phyloP scores from a whole-genome alignment of 2,113 vertebrate genomes.

The Lepus americanus region DNA sequence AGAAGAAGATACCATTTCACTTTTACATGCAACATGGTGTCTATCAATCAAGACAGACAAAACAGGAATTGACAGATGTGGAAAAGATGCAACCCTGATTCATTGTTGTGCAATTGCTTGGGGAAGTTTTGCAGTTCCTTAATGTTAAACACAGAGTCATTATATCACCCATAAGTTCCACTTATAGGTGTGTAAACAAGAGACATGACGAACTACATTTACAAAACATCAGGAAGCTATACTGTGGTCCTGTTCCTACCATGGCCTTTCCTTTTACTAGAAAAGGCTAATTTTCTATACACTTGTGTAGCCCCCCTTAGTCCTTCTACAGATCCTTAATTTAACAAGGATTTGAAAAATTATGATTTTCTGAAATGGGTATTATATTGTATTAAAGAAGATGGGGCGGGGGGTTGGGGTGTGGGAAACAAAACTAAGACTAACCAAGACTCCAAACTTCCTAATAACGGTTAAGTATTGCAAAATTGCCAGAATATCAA shows the following conservation, averaged over 20 bases:
- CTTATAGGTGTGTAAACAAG: not conserved
- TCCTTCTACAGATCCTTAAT: not conserved
- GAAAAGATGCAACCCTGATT: not conserved
- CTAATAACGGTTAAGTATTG: not conserved
- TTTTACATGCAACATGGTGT: not conserved
- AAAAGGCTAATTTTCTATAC: not conserved
- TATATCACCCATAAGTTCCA: not conserved
- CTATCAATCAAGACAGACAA: not conserved
- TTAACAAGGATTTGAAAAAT: not conserved
- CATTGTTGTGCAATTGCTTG: not conserved
- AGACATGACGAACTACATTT: not conserved
- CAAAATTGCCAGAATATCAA: slow-evolving; percentile 33
- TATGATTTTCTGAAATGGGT: not conserved
- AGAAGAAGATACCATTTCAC: not conserved
- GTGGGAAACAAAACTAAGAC: not conserved
- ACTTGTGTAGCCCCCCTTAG: not conserved
- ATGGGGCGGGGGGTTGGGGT: too few relatives aligned
- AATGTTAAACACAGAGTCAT: not conserved
- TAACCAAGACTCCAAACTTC: not conserved
- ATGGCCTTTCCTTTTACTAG: not conserved
- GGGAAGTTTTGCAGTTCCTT: not conserved
- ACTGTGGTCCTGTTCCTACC: not conserved
- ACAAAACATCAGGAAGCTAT: not conserved
- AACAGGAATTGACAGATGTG: not conserved
- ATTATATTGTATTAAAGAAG: not conserved